Evolutionary conservation across 92 coral and sea anemone genomes (phyloP), one percentile per base, ranked within the genome.

Genomic region (Phenganax subtilis): DNA sequence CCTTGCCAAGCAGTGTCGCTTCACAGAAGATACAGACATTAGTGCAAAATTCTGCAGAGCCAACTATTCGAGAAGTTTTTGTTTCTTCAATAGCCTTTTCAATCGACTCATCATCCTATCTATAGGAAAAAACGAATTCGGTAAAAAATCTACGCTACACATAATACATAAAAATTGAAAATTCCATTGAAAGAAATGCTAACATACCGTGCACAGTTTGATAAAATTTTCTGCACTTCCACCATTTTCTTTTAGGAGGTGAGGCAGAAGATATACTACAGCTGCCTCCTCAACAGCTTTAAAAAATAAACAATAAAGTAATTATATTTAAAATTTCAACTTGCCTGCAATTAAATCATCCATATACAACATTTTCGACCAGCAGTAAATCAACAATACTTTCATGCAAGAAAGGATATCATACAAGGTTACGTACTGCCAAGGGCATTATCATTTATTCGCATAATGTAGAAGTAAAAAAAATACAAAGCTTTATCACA

Each of bases 251-350:
- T 81, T 81, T 25, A 83, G 51, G 25, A 83, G 27, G 12, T 3
- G 54, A 16, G 73, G 86, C 72, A 83, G 51, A 51, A 73, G 25
- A 44, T 55, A 47, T 47, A 72, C 72, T 30, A 74, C 86, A 29
- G 81, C 81, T 8, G 86, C 74, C 70, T 83, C 82, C 64, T 83
- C 31, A 83, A 83, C 74, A 72, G 52, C 86, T 83, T 25, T 51
- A 69, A 37, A 20, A 52, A 51, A 53, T n/a, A 80, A 68, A 47
- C 54, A 70, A 58, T 11, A 81, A 60, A 12, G 28, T 25, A 55
- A 77, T 52, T 57, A 30, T 30, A 44, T 71, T 54, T 54, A 20
- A 20, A 20, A 20, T 20, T 20, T 20, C 25, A 20, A 20, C 25
- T 20, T 20, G 25, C 25, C 25, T 20, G 25, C 75, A 8, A 54